These are phyloP conservation scores for Melanotaenia boesemani DNA, from an alignment of 2,797 vertebrate species.

Conservation along the genomic window DNA sequence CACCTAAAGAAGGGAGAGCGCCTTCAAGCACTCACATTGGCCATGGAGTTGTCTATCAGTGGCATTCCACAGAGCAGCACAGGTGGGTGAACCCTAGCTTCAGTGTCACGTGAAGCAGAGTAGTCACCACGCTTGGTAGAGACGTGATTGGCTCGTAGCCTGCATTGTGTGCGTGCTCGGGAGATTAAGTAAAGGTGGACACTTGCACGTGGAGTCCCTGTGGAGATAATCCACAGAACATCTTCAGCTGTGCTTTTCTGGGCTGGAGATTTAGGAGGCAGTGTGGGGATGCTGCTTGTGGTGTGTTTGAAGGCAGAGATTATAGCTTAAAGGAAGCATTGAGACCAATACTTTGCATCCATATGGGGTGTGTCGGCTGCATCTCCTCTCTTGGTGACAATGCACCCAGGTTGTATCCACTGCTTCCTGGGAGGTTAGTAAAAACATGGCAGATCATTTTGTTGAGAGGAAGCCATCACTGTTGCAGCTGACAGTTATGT, in stretches of 20 bases:
- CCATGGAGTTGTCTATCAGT: slow-evolving; percentile 82
- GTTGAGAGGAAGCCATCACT: slow-evolving; percentile 47
- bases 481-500: slow-evolving; percentile 57
- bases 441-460: slow-evolving; percentile 34
- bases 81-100: slow-evolving; percentile 77
- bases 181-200: slow-evolving; percentile 66
- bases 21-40: slow-evolving; percentile 64
- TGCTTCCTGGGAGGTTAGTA: slow-evolving; percentile 13
- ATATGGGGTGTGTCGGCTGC: slow-evolving; percentile 54
- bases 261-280: slow-evolving; percentile 63
- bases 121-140: slow-evolving; percentile 42
- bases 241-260: slow-evolving; percentile 76
- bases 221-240: slow-evolving; percentile 72
- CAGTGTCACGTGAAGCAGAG: slow-evolving; percentile 63
- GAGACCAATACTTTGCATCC: slow-evolving; percentile 23
- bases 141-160: slow-evolving; percentile 47
- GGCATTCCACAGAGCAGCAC: slow-evolving; percentile 71
- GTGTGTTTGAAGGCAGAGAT: slow-evolving; percentile 33
- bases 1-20: slow-evolving; percentile 65
- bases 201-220: slow-evolving; percentile 64
- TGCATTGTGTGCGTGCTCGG: slow-evolving; percentile 42
- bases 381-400: slow-evolving; percentile 33
- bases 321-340: slow-evolving; percentile 26
- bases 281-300: slow-evolving; percentile 9
- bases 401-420: slow-evolving; percentile 20